A percentile compares a stretch with the other conserved stretches of the same genome.
These are phyloP conservation scores for Drosophila gaucha DNA, from an alignment of 2,888 invertebrate genomes.

Conservation along the genomic window DNA sequence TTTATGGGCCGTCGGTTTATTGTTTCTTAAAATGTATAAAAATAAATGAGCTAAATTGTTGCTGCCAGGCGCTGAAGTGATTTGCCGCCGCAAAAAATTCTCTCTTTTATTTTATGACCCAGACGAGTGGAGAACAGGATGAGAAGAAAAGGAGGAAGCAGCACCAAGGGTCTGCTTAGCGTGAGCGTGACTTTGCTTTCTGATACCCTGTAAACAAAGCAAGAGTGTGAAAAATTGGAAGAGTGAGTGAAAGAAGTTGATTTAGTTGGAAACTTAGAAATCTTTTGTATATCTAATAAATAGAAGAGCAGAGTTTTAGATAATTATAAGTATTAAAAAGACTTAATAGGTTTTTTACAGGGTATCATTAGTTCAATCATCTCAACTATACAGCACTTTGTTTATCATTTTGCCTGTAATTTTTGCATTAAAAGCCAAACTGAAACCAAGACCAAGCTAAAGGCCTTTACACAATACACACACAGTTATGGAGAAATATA, in stretches of 20 bases:
- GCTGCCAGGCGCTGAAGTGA: conserved; percentile 63
- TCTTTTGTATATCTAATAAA: too few species aligned
- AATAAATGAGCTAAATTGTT: conserved; percentile 78
- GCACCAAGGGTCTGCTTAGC: conserved; percentile 9
- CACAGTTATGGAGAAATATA: conserved; percentile 68
- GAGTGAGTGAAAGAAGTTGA: background rate
- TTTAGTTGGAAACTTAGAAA: too few species aligned
- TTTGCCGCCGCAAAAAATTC: conserved; percentile 56
- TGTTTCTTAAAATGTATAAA: conserved; percentile 79
- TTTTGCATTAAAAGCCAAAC: conserved; percentile 18
- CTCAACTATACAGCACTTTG: background rate
- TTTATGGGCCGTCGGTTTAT: conserved; percentile 77
- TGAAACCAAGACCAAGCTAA: conserved; percentile 4
- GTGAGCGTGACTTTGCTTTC: conserved; percentile 40
- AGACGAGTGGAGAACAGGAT: conserved; percentile 1
- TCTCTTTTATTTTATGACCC: conserved; percentile 48
- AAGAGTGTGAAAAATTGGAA: too few species aligned
- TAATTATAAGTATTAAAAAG: too few species aligned
- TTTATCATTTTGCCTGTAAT: conserved; percentile 12
- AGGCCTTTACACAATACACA: conserved; percentile 8
- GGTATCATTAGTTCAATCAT: background rate
- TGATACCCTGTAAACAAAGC: conserved; percentile 12
- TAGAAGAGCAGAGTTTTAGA: too few species aligned
- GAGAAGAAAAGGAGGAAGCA: background rate
- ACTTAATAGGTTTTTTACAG: too few species aligned